Percentiles rank a stretch among this genome's conserved stretches.
Conservation (phyloP, 2,888 invertebrate genomes). For the Tiliacea aurago region DNA sequence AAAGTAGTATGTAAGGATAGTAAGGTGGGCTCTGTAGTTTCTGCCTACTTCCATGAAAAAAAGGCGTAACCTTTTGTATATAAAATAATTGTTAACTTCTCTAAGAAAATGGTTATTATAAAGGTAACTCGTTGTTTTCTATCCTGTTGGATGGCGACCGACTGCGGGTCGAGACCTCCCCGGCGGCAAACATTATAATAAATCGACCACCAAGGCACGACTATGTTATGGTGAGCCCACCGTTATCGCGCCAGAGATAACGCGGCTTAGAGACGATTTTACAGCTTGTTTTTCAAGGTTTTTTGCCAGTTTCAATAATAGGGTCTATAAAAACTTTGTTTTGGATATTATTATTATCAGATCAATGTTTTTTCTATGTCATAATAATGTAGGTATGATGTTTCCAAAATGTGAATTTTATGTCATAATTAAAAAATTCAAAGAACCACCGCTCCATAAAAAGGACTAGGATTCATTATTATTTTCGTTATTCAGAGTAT, state of each 20-base stretch:
- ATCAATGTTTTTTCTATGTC: not conserved
- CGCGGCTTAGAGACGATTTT: not conserved
- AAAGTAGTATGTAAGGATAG: not conserved
- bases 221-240: not conserved
- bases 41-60: not conserved
- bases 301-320: not conserved
- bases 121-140: constrained; percentile 32
- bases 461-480: not conserved
- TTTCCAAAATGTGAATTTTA: too few species aligned
- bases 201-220: constrained; percentile 32
- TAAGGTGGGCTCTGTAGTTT: not conserved
- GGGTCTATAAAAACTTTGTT: not conserved
- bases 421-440: not conserved
- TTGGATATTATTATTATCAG: not conserved
- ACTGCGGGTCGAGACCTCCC: constrained; percentile 41
- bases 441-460: not conserved
- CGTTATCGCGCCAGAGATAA: not conserved
- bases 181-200: constrained; percentile 56
- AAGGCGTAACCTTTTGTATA: not conserved
- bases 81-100: not conserved
- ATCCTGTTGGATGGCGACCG: constrained; percentile 17
- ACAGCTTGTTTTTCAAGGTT: not conserved
- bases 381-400: not conserved
- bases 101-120: not conserved
- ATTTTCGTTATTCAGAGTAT: not conserved